A percentile compares a stretch with the other conserved stretches of the same genome.
These are phyloP conservation scores for Latrodectus geometricus DNA, from an alignment of 1,140 invertebrate genomes.

Conservation along the genomic window DNA sequence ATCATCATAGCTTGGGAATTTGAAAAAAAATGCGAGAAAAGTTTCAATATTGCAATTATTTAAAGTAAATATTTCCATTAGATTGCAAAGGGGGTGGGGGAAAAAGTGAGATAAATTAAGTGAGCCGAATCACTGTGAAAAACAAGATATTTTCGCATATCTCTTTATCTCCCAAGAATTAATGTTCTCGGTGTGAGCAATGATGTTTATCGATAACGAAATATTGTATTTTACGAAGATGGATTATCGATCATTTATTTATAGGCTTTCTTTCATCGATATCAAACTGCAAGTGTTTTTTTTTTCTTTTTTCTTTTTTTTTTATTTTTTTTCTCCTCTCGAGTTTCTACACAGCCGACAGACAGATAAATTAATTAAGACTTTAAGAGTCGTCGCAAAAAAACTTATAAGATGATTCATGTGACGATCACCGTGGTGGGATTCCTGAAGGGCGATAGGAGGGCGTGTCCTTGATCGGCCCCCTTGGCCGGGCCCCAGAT, in stretches of 20 bases:
- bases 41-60: not conserved
- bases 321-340: no score
- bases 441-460: slow-evolving; percentile 44
- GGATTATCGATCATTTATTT: slow-evolving; percentile 10
- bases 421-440: slow-evolving; percentile 2
- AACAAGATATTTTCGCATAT: not conserved
- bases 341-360: not conserved
- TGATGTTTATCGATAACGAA: not conserved
- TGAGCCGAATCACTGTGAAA: not conserved
- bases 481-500: slow-evolving; percentile 56
- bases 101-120: not conserved
- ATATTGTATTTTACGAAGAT: not conserved
- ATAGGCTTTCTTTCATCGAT: slow-evolving; percentile 12
- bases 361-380: slow-evolving; percentile 59
- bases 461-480: slow-evolving; percentile 49
- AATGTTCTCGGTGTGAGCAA: not conserved
- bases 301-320: slow-evolving; percentile 17
- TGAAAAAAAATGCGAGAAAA: no score
- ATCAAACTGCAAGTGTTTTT: slow-evolving; percentile 6
- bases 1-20: no score
- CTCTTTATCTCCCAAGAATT: not conserved
- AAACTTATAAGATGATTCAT: slow-evolving; percentile 43
- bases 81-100: not conserved
- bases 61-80: not conserved
- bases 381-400: not conserved